phyloP scores from a whole-genome alignment of 2,888 invertebrate species.

The Chalcis sispes region DNA sequence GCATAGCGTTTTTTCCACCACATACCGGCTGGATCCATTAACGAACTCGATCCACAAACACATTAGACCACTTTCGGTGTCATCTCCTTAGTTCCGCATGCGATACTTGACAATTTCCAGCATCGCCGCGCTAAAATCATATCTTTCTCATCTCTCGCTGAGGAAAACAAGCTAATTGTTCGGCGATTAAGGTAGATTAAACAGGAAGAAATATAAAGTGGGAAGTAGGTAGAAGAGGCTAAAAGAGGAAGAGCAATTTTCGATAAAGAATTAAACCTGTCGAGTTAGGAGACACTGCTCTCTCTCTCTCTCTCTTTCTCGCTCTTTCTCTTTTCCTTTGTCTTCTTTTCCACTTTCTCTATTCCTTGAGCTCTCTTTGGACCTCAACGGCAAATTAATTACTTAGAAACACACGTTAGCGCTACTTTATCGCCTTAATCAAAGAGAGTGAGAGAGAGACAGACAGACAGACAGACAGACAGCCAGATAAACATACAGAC shows the following conservation, averaged over 20 bases:
- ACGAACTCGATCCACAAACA: constrained; percentile 33
- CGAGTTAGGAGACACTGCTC: constrained; percentile 24
- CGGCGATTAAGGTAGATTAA: constrained; percentile 52
- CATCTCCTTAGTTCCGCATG: neutral
- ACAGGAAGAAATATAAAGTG: constrained; percentile 11
- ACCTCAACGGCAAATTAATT: constrained; percentile 49
- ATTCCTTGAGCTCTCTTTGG: constrained; percentile 33
- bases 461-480: no score
- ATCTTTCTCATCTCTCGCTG: neutral
- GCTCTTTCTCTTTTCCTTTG: no score
- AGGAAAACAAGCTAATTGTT: constrained; percentile 33
- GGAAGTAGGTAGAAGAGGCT: neutral
- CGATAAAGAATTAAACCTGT: constrained; percentile 33
- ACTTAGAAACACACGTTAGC: constrained; percentile 56
- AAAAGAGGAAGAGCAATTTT: constrained; percentile 7
- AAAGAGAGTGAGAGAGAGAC: neutral
- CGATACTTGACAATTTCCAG: no score
- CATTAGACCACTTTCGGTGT: neutral
- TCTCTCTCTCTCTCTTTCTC: constrained; percentile 8
- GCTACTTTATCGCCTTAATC: constrained; percentile 55
- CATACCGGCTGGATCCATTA: constrained; percentile 16
- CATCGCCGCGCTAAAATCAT: neutral
- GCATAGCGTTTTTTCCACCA: no score
- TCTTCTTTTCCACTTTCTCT: neutral
- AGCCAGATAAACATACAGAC: no score